A percentile compares a stretch with the other conserved stretches of the same genome.
Conservation (phyloP, 2,888 invertebrate species). For the Hypselothyrea guttata region DNA sequence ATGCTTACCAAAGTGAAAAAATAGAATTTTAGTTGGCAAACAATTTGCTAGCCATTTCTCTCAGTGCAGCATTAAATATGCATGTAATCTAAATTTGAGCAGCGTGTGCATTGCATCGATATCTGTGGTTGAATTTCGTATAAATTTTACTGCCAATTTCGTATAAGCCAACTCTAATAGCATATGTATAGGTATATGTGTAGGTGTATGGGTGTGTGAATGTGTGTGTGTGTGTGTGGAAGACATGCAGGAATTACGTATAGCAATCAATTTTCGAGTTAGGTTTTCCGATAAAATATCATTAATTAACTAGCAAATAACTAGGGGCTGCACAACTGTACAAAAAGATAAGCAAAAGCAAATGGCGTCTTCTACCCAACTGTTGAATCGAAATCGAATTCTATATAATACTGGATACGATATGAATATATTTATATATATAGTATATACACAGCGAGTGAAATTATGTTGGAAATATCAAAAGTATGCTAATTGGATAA, state of each 20-base stretch:
- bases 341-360: neutral
- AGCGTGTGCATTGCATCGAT: constrained; percentile 28
- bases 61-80: constrained; percentile 1
- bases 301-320: constrained; percentile 17
- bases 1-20: constrained; percentile 13
- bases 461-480: no score
- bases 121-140: constrained; percentile 21
- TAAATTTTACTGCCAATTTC: constrained; percentile 31
- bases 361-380: no score
- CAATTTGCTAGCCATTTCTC: no score
- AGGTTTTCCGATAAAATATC: neutral
- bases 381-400: no score
- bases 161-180: constrained; percentile 8
- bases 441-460: constrained; percentile 8
- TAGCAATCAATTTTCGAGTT: constrained; percentile 17
- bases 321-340: neutral
- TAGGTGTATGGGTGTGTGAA: neutral
- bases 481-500: no score
- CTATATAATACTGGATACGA: no score
- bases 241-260: constrained; percentile 37
- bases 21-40: no score
- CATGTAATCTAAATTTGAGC: constrained; percentile 16
- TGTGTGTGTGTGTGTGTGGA: constrained; percentile 10
- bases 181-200: neutral
- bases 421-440: neutral